Base-by-base conservation (phyloP, 2,113 vertebrate species). In the Limanda limanda region DNA sequence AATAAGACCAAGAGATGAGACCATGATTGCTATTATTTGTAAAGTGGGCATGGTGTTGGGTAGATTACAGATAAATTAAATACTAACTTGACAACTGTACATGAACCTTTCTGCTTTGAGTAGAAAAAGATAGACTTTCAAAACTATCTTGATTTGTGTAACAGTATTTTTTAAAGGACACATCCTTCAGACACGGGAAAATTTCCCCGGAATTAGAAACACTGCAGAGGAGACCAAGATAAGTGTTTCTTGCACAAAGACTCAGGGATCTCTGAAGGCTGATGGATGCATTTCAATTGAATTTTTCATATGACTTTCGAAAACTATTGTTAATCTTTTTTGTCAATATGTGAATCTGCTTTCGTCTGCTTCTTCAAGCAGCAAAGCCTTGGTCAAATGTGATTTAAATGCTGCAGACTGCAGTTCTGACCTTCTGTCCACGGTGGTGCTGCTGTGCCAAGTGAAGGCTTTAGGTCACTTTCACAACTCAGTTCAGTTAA, bases 1-100 rank as follows among this genome's bases (percentile, higher is more conserved):
- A 84, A 87, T 79, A 74, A 74, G n/a, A n/a, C n/a, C n/a, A n/a
- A n/a, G 45, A 65, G 37, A 83, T 70, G 66, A 72, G 75, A 63
- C 11, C 2, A 18, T 74, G 76, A 78, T 71, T 70, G 57, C 23
- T 69, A 47, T 76, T 80, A 56, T 68, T 68, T 37, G 51, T 14
- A 12, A 40, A 51, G 8, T 20, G 51, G 51, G 51, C 5, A n/a
- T 7, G 20, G 3, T 47, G 74, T 67, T 59, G 63, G 71, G n/a
- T 12, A 21, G 64, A 66, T 74, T 31, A 59, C 31, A 52, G 21
- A 74, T 23, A 64, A 11, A 73, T 63, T 10, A 64, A 73, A 48
- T 24, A 14, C 27, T 25, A 52, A 60, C 60, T 18, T 65, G 13
- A 69, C 47, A 72, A 24, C 12, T 42, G 35, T 0, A 4, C n/a